Conservation (phyloP, 2,888 invertebrate genomes). For the Marronus borbonicus region DNA sequence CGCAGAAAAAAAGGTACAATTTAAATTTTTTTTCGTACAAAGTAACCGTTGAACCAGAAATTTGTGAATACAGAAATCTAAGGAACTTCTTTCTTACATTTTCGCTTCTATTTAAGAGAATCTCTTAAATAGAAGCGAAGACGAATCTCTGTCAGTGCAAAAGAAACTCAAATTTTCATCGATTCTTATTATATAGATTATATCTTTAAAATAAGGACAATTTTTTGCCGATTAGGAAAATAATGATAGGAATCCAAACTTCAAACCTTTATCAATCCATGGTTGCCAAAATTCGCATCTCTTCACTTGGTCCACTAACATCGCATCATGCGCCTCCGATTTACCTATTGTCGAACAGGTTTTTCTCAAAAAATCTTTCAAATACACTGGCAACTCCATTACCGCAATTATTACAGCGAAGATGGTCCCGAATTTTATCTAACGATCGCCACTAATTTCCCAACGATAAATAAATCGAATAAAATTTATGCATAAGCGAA, state of each 20-base stretch:
- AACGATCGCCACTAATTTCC: background rate
- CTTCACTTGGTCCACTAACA: slow-evolving; percentile 42
- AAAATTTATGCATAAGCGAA: background rate
- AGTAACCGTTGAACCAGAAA: too few relatives aligned
- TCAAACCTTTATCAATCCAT: slow-evolving; percentile 66
- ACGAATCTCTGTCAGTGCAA: too few relatives aligned
- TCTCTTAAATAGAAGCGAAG: too few relatives aligned
- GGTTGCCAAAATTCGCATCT: slow-evolving; percentile 68
- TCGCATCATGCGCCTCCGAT: slow-evolving; percentile 13
- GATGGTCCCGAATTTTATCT: background rate
- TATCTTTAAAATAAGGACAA: slow-evolving; percentile 1
- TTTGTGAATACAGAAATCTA: too few relatives aligned
- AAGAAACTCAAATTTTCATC: too few relatives aligned
- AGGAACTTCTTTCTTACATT: too few relatives aligned
- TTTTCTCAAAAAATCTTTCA: slow-evolving; percentile 62
- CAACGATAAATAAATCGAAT: background rate
- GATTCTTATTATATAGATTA: background rate
- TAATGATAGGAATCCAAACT: background rate
- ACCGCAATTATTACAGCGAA: background rate
- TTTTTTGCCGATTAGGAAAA: background rate
- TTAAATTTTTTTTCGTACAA: too few relatives aligned
- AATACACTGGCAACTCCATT: slow-evolving; percentile 65
- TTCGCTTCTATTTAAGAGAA: too few relatives aligned
- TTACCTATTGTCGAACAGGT: slow-evolving; percentile 59
- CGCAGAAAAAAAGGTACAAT: too few relatives aligned